phyloP scores from a whole-genome alignment of 2,888 invertebrate genomes.

The Cordilura impudica region DNA sequence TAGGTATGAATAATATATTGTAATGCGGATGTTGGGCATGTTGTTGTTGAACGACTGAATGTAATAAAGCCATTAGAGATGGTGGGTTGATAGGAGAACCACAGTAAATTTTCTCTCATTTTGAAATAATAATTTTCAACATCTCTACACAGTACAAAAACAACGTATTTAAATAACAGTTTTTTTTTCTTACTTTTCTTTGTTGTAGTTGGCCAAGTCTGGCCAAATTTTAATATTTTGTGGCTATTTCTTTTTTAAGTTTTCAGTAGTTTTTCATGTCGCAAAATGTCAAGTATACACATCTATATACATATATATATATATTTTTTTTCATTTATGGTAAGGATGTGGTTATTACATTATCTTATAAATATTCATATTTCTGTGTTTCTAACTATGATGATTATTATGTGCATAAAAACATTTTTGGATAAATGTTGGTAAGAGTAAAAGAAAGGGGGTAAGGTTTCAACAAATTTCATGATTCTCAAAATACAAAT shows the following conservation, averaged over 20 bases:
- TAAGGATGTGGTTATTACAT: constrained; percentile 59
- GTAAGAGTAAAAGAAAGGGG: neutral
- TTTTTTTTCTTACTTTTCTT: neutral
- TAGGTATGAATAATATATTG: constrained; percentile 61
- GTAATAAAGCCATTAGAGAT: neutral
- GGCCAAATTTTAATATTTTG: constrained; percentile 17
- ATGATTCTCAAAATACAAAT: too few relatives aligned
- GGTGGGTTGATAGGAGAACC: neutral
- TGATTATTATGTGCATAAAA: neutral
- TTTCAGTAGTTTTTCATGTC: constrained; percentile 43
- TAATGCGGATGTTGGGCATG: constrained; percentile 62
- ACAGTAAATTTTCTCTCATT: constrained; percentile 44
- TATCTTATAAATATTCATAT: constrained; percentile 63
- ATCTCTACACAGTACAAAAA: constrained; percentile 47
- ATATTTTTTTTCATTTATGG: constrained; percentile 1
- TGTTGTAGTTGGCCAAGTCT: constrained; percentile 16
- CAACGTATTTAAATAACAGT: constrained; percentile 56
- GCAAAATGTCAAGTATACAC: constrained; percentile 55
- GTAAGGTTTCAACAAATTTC: too few relatives aligned
- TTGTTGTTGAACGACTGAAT: constrained; percentile 56
- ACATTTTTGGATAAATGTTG: neutral
- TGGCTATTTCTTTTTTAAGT: neutral
- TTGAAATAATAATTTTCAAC: constrained; percentile 57
- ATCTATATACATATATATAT: too few relatives aligned
- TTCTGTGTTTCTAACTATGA: constrained; percentile 2